Percentiles rank a stretch among this genome's conserved stretches.
These are phyloP conservation scores for Champsocephalus esox DNA, from an alignment of 2,797 vertebrate species.

Conservation along the genomic window DNA sequence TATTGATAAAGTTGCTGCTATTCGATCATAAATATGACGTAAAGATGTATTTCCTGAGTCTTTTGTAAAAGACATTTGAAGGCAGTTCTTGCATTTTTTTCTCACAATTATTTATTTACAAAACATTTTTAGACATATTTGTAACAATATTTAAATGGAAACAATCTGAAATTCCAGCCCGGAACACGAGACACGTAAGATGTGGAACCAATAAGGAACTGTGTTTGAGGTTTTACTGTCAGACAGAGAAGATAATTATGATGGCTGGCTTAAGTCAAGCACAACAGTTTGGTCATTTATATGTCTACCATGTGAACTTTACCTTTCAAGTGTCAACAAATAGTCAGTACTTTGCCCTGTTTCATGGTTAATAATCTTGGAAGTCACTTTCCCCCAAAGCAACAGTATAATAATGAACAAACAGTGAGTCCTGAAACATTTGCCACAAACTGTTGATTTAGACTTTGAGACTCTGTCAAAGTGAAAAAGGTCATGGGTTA, in stretches of 20 bases:
- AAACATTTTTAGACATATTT: too few relatives aligned
- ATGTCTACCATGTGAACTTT: neutral
- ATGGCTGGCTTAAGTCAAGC: neutral
- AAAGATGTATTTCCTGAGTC: too few relatives aligned
- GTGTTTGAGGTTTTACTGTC: neutral
- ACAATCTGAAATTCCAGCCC: too few relatives aligned
- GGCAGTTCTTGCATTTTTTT: too few relatives aligned
- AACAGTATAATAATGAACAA: neutral
- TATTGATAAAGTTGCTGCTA: too few relatives aligned
- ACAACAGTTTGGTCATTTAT: neutral
- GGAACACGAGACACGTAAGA: neutral
- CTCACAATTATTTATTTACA: too few relatives aligned
- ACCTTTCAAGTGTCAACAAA: constrained; percentile 34
- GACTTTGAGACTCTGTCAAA: constrained; percentile 47
- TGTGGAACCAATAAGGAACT: neutral
- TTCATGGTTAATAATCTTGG: neutral
- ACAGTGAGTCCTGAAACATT: too few relatives aligned
- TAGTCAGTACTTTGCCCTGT: constrained; percentile 13
- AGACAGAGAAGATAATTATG: neutral
- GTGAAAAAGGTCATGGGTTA: constrained; percentile 19
- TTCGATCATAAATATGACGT: too few relatives aligned
- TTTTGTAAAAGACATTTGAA: too few relatives aligned
- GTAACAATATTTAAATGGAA: too few relatives aligned
- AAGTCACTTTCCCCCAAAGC: neutral
- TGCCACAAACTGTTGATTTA: constrained; percentile 11